phyloP scores from a whole-genome alignment of 2,797 vertebrate species.

The Enteromius fasciolatus region DNA sequence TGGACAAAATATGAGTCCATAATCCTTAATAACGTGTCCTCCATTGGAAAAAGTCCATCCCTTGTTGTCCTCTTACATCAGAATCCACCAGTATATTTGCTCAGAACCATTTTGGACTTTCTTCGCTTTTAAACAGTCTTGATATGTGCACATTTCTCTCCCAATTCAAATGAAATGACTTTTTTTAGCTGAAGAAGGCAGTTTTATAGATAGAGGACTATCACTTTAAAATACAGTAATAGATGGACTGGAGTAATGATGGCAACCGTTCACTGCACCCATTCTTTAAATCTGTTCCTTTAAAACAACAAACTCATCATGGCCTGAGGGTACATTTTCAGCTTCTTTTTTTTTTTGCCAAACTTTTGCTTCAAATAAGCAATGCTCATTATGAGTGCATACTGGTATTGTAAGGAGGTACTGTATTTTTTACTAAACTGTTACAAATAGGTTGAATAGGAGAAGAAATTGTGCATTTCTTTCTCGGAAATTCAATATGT shows the following conservation, averaged over 20 bases:
- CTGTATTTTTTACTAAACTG: neutral
- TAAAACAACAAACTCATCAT: neutral
- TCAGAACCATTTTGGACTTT: neutral
- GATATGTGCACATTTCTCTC: neutral
- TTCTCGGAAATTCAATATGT: neutral
- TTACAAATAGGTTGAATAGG: neutral
- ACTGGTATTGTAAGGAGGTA: neutral
- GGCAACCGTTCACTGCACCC: neutral
- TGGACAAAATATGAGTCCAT: neutral
- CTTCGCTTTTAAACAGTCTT: neutral
- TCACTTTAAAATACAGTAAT: neutral
- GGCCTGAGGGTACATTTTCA: neutral
- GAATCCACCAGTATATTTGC: neutral
- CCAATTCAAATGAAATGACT: neutral
- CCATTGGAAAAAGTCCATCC: neutral
- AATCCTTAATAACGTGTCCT: neutral
- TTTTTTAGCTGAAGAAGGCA: neutral
- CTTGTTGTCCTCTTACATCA: neutral
- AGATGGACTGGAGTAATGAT: neutral
- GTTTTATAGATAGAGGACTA: neutral
- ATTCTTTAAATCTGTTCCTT: neutral
- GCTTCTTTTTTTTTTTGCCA: neutral
- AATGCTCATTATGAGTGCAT: neutral
- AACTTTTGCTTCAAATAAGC: neutral
- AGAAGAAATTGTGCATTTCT: neutral